phyloP scores from a whole-genome alignment of 2,113 vertebrate genomes.

The Abramis brama region DNA sequence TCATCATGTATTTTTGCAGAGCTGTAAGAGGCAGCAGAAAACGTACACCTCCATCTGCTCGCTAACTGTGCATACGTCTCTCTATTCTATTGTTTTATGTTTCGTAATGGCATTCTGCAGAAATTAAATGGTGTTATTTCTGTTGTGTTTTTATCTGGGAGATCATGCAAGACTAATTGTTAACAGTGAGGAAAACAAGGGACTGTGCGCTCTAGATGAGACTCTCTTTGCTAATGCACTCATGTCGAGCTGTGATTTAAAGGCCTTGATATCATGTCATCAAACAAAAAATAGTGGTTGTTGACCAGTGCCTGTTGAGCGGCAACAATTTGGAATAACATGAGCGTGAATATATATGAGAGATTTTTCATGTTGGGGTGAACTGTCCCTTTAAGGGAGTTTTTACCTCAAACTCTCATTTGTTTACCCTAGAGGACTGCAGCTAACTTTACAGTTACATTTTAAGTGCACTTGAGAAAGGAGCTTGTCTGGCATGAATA shows the following conservation, averaged over 20 bases:
- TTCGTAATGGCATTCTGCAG: background rate
- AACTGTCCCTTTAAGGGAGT: conserved; percentile 17
- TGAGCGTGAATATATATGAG: background rate
- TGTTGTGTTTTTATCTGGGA: background rate
- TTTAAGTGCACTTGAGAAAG: conserved; percentile 29
- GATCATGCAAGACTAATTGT: conserved; percentile 16
- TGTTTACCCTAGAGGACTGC: conserved; percentile 2
- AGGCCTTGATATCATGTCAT: too few relatives aligned
- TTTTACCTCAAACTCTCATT: background rate
- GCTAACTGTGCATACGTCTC: background rate
- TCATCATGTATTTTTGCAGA: conserved; percentile 14
- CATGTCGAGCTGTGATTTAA: too few relatives aligned
- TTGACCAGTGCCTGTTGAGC: background rate
- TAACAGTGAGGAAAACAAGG: background rate
- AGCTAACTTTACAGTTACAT: conserved; percentile 28
- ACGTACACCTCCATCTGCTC: background rate
- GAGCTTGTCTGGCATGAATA: conserved; percentile 27
- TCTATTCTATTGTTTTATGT: background rate
- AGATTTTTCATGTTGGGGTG: background rate
- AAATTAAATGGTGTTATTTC: conserved; percentile 1
- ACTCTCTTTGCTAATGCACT: background rate
- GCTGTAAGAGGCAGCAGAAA: conserved; percentile 3
- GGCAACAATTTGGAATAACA: background rate
- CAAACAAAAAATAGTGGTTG: background rate
- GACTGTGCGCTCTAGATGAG: background rate